A percentile compares a stretch with the other conserved stretches of the same genome.
Conservation (phyloP, 2,113 vertebrate genomes). For the Nibea coibor region DNA sequence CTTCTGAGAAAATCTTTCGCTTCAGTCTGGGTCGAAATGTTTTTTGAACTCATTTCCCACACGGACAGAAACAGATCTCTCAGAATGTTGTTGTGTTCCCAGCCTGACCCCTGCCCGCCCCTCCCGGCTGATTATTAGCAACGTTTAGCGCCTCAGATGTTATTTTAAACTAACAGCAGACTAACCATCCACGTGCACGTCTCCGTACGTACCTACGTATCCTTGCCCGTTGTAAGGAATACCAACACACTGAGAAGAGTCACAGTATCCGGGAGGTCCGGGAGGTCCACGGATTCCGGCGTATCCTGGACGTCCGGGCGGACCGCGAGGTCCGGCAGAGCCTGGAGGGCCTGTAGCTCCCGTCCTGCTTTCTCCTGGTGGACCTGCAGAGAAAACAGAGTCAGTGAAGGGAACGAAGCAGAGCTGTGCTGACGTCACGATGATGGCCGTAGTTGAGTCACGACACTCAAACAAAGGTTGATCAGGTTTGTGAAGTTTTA, state of each 20-base stretch:
- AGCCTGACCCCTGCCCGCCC: background rate
- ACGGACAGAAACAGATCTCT: constrained; percentile 13
- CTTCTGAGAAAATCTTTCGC: too few relatives aligned
- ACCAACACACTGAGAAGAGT: constrained; percentile 96
- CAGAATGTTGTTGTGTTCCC: constrained; percentile 2
- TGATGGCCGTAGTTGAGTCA: too few relatives aligned
- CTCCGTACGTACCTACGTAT: constrained; percentile 89
- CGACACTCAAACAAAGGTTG: background rate
- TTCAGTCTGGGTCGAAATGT: too few relatives aligned
- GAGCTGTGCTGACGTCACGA: background rate
- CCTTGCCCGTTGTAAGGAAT: constrained; percentile 98
- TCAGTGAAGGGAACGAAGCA: background rate
- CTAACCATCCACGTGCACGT: background rate
- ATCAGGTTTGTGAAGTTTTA: background rate
- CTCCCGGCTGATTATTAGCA: background rate
- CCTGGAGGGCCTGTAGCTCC: constrained; percentile 91
- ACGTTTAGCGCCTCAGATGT: background rate
- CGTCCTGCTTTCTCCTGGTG: constrained; percentile 91
- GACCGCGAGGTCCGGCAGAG: constrained; percentile 89
- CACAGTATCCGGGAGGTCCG: constrained; percentile 95
- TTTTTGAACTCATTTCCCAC: too few relatives aligned
- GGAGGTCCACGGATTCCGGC: constrained; percentile 91
- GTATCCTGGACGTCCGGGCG: constrained; percentile 92
- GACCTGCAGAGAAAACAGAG: constrained; percentile 80
- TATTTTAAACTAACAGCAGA: background rate